Conservation (phyloP, 35 echinoderm and acorn worm species). For the Diadema setosum region DNA sequence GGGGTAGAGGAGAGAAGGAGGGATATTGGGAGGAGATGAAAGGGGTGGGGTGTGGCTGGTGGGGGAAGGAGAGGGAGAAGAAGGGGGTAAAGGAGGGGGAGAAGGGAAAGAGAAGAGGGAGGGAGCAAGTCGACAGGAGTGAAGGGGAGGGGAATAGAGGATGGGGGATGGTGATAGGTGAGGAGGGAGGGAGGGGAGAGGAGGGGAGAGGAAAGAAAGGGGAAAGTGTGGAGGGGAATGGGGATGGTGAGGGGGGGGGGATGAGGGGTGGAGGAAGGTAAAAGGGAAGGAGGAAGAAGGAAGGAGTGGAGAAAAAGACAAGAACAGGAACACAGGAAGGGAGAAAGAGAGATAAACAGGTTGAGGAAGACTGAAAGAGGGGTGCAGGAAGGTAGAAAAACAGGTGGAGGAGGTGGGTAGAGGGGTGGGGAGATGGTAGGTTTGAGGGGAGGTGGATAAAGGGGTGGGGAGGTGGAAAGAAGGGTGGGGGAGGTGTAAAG, state of each 20-base stretch:
- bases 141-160: neutral
- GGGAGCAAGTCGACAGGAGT: neutral
- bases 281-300: neutral
- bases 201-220: neutral
- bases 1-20: neutral
- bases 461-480: neutral
- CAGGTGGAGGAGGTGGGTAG: neutral
- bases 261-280: neutral
- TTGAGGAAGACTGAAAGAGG: too few relatives aligned
- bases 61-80: neutral
- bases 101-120: neutral
- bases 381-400: neutral
- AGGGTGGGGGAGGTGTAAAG: neutral
- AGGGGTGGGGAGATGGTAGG: neutral
- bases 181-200: neutral
- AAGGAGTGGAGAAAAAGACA: neutral
- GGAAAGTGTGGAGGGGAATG: neutral
- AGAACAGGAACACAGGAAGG: neutral
- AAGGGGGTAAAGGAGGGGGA: neutral
- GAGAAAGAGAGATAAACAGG: neutral
- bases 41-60: neutral
- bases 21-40: neutral
- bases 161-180: neutral
- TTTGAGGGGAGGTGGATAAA: neutral
- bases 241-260: neutral